Conservation (phyloP, 2,888 invertebrate species). For the Erebia palarica region DNA sequence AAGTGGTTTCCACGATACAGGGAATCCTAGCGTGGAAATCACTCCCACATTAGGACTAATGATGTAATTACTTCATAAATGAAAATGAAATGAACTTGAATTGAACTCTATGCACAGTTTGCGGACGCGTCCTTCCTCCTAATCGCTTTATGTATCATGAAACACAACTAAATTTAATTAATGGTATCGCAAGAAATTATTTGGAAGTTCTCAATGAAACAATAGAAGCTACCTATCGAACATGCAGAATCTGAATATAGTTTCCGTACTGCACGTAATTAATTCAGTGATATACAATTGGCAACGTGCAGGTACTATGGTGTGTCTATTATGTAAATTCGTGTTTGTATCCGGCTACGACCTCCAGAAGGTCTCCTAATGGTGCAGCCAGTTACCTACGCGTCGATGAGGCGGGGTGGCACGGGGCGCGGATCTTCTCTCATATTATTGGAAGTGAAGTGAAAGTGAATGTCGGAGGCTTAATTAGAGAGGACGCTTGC, state of each 20-base stretch:
- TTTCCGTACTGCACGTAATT: conserved; percentile 22
- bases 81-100: too few relatives aligned
- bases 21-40: too few relatives aligned
- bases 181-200: background rate
- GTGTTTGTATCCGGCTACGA: conserved; percentile 68
- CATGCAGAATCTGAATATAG: conserved; percentile 6
- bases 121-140: too few relatives aligned
- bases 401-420: conserved; percentile 61
- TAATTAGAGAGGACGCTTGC: conserved; percentile 80
- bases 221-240: conserved; percentile 7
- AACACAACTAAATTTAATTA: background rate
- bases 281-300: conserved; percentile 34
- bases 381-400: conserved; percentile 50
- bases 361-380: conserved; percentile 76
- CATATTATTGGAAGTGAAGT: conserved; percentile 81
- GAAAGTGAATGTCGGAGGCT: conserved; percentile 81
- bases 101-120: too few relatives aligned
- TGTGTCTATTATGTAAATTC: conserved; percentile 48
- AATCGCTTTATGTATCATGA: too few relatives aligned
- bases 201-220: conserved; percentile 15
- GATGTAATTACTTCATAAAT: too few relatives aligned
- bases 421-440: conserved; percentile 72
- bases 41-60: too few relatives aligned
- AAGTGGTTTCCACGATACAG: too few relatives aligned
- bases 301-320: conserved; percentile 25